Conservation (phyloP, 2,113 vertebrate species). For the Theristicus caerulescens region DNA sequence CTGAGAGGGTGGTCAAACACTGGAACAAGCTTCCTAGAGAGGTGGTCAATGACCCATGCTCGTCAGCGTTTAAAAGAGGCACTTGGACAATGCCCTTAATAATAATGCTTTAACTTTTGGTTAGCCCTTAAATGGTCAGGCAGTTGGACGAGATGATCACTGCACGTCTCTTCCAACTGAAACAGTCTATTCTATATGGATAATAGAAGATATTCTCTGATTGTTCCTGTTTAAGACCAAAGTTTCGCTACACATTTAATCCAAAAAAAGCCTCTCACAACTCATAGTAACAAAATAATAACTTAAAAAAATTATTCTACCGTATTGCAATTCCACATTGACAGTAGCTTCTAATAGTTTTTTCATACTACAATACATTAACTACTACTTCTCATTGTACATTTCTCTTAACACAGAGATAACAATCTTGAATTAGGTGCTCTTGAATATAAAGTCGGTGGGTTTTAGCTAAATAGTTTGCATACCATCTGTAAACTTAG, state of each 20-base stretch:
- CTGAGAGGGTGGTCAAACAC: neutral
- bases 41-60: too few relatives aligned
- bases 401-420: neutral
- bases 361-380: neutral
- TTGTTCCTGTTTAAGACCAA: neutral
- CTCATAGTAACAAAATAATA: neutral
- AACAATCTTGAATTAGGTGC: neutral
- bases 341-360: neutral
- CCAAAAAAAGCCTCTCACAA: neutral
- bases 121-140: neutral
- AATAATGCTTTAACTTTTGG: neutral
- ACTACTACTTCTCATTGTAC: neutral
- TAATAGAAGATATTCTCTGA: neutral
- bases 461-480: neutral
- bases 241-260: neutral
- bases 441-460: neutral
- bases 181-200: neutral
- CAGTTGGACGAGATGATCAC: accelerated
- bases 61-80: neutral
- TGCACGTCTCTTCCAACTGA: neutral
- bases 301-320: neutral
- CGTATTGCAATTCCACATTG: neutral
- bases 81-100: neutral
- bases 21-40: neutral
- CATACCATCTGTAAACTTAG: neutral